phyloP scores from a whole-genome alignment of 2,888 invertebrate species.

The Drosophila sordidapex region DNA sequence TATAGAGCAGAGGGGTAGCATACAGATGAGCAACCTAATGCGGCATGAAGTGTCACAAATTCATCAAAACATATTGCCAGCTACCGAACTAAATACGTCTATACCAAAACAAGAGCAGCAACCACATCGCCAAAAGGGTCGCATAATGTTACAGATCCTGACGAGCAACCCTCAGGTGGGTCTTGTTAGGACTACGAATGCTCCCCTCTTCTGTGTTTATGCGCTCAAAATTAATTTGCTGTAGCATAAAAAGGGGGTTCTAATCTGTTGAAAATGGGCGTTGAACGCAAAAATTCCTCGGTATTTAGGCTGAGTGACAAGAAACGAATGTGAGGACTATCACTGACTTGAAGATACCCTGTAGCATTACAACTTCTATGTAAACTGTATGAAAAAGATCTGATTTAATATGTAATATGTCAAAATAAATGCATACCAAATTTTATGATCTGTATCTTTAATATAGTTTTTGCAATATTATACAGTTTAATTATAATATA shows the following conservation, averaged over 20 bases:
- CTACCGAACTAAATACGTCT: conserved; percentile 23
- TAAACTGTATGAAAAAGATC: neutral
- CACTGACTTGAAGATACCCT: neutral
- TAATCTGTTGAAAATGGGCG: conserved; percentile 73
- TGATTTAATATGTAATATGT: neutral
- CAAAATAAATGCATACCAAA: neutral
- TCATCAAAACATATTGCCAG: conserved; percentile 76
- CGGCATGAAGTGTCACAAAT: conserved; percentile 83
- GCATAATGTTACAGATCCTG: conserved; percentile 30
- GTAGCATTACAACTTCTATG: neutral
- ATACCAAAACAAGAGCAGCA: conserved; percentile 58
- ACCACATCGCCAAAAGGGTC: conserved; percentile 42
- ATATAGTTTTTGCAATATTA: neutral
- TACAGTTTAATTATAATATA: neutral
- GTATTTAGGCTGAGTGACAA: conserved; percentile 60
- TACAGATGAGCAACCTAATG: conserved; percentile 56
- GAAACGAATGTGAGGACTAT: neutral
- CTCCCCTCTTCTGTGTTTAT: conserved; percentile 20
- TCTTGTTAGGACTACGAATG: neutral
- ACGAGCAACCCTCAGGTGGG: conserved; percentile 36
- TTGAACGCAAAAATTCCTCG: conserved; percentile 80
- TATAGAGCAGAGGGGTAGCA: conserved; percentile 5
- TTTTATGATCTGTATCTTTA: neutral
- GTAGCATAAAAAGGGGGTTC: conserved; percentile 39
- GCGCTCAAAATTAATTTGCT: conserved; percentile 60